Base-by-base conservation (phyloP, 2,113 vertebrate species). In the Egretta garzetta region DNA sequence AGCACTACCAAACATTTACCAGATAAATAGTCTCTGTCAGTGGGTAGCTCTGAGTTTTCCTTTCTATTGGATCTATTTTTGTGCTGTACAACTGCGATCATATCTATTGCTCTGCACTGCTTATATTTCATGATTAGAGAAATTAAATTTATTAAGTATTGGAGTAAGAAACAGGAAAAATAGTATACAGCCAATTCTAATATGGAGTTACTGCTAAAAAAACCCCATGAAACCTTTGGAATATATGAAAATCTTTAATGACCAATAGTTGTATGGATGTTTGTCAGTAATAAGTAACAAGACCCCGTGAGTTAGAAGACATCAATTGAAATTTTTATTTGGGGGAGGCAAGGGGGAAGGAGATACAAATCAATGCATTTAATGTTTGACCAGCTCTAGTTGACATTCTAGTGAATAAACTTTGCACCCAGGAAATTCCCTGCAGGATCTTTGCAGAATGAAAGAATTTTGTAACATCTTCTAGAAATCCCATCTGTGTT, bases 401-500 rank as follows among this genome's bases (percentile, higher is more conserved):
- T 95, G 76, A 68, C 52, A 37, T 86, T 87, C 58, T 14, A 43
- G 27, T 49, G 62, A 72, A 50, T 55, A 62, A 64, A 82, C 41
- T 75, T 52, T 68, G 52, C 68, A 81, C 30, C 19, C 75, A 58
- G 45, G 52, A 91, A 86, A 75, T 75, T 67, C 59, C 64, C 60
- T 59, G 3, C 0, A 35, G 80, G 64, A 53, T 72, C 53, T 73
- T 59, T 91, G 33, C 35, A 56, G 43, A 93, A 68, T 43, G 45
- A 80, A 94, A 80, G 21, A 41, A 26, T 89, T 87, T 60, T 72
- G 21, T 64, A 75, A 32, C 45, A 43, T 80, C 37, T 35, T 66
- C 45, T 53, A 33, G 88, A 96, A 96, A 79, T 85, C 73, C 70
- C 64, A 60, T 84, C 86, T 93, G 83, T 72, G 60, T 64, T 93